Evolutionary conservation across 2,797 vertebrate species (phyloP), one percentile per base, ranked within the genome.

Genomic region (Dicrostonyx torquatus): DNA sequence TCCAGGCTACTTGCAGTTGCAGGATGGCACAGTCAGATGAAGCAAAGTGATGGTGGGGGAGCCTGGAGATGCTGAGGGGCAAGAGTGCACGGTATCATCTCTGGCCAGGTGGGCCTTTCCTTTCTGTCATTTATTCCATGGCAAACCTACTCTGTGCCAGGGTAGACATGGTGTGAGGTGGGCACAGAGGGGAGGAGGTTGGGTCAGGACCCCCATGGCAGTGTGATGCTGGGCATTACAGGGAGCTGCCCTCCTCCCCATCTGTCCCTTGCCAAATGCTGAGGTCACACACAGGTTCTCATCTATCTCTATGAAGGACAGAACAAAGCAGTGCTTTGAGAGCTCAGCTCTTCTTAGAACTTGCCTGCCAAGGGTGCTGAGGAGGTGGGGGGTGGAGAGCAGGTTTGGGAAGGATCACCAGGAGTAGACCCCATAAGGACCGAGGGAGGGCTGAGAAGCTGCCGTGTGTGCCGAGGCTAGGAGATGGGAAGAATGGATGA

Each of bases 241-340:
- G 80, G n/a, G 14, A 48, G 48, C 48, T 2, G 82, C 64, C 55
- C 7, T 9, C 31, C 18, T 8, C 58, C 5, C 40, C 55, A 68
- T 55, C 4, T 8, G n/a, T 48, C 24, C 76, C 66, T 43, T 48
- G 50, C 64, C 7, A 68, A 60, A n/a, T 1, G 5, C 66, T 43
- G 68, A 75, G 68, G 53, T 60, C 62, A 53, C 88, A 66, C 43
- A 22, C 93, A 13, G 58, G 70, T 85, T 96, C 91, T 95, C 37
- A 1, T 94, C 95, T 60, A 77, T 89, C 89, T 96, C 92, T 4
- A 22, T 91, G 66, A 78, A 83, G 11, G 12, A 22, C 6, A 13
- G 94, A 96, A 97, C 97, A 97, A 97, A 97, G 97, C 78, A 11
- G 40, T 18, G 87, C 94, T 96, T 96, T 97, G 92, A 97, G 92